A percentile compares a stretch with the other conserved stretches of the same genome.
phyloP scores from a whole-genome alignment of 1,140 invertebrate species.

The Eupristina koningsbergeri region DNA sequence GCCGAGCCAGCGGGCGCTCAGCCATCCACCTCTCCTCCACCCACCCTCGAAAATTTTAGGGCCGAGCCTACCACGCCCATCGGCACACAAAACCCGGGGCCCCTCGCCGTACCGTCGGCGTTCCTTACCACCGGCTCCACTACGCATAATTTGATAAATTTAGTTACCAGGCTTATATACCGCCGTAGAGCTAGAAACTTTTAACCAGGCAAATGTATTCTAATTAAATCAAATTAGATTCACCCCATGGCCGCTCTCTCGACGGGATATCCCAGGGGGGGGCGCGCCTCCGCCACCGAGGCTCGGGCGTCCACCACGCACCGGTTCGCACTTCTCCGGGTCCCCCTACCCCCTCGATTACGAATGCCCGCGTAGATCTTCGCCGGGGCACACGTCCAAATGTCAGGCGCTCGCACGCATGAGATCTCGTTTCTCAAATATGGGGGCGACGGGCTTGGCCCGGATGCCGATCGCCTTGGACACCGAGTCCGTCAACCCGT shows the following conservation, averaged over 20 bases:
- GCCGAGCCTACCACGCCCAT: slow-evolving; percentile 50
- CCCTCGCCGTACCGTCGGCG: neutral
- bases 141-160: slow-evolving; percentile 69
- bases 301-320: neutral
- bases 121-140: slow-evolving; percentile 11
- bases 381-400: too few relatives aligned
- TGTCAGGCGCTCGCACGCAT: neutral
- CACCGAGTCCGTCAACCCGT: too few relatives aligned
- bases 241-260: slow-evolving; percentile 53
- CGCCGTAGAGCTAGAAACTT: slow-evolving; percentile 61
- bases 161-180: slow-evolving; percentile 67
- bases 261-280: neutral
- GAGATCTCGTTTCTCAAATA: too few relatives aligned
- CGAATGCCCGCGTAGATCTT: too few relatives aligned
- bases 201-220: slow-evolving; percentile 67
- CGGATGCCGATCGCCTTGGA: too few relatives aligned
- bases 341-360: too few relatives aligned
- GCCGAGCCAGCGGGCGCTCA: neutral
- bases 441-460: too few relatives aligned
- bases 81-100: neutral
- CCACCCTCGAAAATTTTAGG: slow-evolving; percentile 50
- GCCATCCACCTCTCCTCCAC: neutral
- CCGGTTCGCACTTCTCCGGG: too few relatives aligned
- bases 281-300: too few relatives aligned
- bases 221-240: slow-evolving; percentile 69